Evolutionary conservation across 2,797 vertebrate genomes (phyloP).

Genomic region (Okamejei kenojei): DNA sequence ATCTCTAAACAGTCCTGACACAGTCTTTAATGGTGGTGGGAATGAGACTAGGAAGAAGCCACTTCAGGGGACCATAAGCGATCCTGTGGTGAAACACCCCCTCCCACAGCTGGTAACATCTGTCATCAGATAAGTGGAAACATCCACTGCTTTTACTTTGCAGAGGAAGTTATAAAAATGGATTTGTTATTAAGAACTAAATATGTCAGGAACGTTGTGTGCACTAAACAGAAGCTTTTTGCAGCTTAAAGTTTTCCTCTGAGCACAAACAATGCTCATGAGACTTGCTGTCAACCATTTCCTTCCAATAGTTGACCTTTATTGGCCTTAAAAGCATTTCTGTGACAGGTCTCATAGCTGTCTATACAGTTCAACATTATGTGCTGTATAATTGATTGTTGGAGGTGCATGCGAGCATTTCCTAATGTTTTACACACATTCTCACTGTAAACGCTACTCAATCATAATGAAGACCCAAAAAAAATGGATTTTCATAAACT

Average conservation of each 20-base stretch:
- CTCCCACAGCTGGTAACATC: background rate
- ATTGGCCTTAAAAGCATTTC: constrained; percentile 13
- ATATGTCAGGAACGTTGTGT: background rate
- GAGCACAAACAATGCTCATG: background rate
- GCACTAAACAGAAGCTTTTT: background rate
- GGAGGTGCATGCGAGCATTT: background rate
- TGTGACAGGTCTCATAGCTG: background rate
- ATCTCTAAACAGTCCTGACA: background rate
- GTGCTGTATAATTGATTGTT: background rate
- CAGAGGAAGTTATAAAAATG: background rate
- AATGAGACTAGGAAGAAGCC: background rate
- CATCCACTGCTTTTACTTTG: background rate
- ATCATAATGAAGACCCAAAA: no score
- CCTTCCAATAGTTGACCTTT: constrained; percentile 15
- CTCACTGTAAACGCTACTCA: background rate
- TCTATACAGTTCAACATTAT: background rate
- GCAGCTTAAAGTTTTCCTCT: background rate
- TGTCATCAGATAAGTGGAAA: background rate
- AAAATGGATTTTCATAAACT: no score
- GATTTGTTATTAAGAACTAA: background rate
- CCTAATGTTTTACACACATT: background rate
- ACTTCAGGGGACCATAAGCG: background rate
- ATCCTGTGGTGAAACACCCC: background rate
- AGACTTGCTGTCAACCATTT: constrained; percentile 7
- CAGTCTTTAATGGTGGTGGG: background rate